phyloP scores from a whole-genome alignment of 2,113 vertebrate genomes.

The Bambusicola thoracicus region DNA sequence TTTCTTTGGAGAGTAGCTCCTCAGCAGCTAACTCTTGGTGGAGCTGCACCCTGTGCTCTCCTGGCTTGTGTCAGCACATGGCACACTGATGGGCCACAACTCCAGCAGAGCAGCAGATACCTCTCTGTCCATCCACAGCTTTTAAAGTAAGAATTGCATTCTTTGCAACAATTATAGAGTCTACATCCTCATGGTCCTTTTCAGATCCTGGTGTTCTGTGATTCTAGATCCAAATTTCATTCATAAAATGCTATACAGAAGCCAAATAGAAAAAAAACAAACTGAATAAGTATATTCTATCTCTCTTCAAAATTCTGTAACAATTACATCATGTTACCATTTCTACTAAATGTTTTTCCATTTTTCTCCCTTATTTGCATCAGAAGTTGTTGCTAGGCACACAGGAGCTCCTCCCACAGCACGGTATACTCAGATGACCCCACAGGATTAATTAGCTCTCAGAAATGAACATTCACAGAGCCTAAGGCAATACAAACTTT shows the following conservation, averaged over 20 bases:
- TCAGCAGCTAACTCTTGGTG: background rate
- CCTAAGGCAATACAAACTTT: background rate
- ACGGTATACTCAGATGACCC: background rate
- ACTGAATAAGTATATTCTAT: background rate
- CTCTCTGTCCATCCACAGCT: background rate
- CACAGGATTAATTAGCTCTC: background rate
- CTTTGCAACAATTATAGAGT: background rate
- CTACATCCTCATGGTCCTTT: background rate
- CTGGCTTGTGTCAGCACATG: background rate
- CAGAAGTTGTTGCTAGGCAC: background rate
- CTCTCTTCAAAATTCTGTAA: background rate
- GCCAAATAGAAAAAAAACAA: background rate
- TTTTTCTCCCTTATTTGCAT: background rate
- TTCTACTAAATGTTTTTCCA: background rate
- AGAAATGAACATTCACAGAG: background rate
- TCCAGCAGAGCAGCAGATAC: background rate
- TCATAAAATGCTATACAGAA: background rate
- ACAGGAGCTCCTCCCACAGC: background rate
- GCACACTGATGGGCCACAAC: background rate
- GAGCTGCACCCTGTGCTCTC: background rate
- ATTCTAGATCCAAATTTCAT: background rate
- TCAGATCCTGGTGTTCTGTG: background rate
- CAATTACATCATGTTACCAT: no score
- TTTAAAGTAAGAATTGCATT: background rate
- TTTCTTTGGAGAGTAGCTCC: background rate